phyloP scores from a whole-genome alignment of 2,888 invertebrate species.

The Sminthurides aquaticus region DNA sequence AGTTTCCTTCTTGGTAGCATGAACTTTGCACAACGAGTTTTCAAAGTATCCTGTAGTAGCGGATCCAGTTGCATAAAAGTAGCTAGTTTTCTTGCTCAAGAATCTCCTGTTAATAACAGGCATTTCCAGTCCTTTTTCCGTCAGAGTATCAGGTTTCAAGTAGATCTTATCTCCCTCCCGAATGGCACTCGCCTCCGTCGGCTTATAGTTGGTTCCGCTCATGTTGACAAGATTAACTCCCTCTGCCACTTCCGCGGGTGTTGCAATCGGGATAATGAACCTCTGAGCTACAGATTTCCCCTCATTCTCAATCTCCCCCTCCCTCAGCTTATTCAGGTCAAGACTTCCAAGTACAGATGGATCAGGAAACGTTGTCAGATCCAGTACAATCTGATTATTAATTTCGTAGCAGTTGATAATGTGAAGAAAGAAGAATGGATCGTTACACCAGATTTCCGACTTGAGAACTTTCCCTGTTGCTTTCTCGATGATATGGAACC shows the following conservation, averaged over 20 bases:
- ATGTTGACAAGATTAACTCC: constrained; percentile 47
- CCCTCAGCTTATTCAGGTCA: constrained; percentile 44
- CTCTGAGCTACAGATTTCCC: constrained; percentile 45
- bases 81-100: constrained; percentile 47
- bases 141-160: constrained; percentile 37
- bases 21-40: constrained; percentile 31
- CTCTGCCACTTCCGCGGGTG: constrained; percentile 38
- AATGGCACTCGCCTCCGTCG: constrained; percentile 46
- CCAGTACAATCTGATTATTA: constrained; percentile 45
- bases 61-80: constrained; percentile 49
- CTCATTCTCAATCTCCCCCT: constrained; percentile 29
- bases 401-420: constrained; percentile 52
- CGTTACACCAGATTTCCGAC: constrained; percentile 46
- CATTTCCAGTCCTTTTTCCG: constrained; percentile 47
- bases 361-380: constrained; percentile 46
- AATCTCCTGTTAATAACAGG: constrained; percentile 49
- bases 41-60: constrained; percentile 19
- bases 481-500: constrained; percentile 48
- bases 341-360: constrained; percentile 46
- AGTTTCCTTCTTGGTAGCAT: constrained; percentile 22
- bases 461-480: constrained; percentile 47
- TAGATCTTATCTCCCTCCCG: constrained; percentile 44
- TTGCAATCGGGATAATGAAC: constrained; percentile 47
- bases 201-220: constrained; percentile 20
- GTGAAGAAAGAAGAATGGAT: constrained; percentile 52